These are phyloP conservation scores for Baryphthengus martii DNA, from an alignment of 2,113 vertebrate species.

Conservation along the genomic window DNA sequence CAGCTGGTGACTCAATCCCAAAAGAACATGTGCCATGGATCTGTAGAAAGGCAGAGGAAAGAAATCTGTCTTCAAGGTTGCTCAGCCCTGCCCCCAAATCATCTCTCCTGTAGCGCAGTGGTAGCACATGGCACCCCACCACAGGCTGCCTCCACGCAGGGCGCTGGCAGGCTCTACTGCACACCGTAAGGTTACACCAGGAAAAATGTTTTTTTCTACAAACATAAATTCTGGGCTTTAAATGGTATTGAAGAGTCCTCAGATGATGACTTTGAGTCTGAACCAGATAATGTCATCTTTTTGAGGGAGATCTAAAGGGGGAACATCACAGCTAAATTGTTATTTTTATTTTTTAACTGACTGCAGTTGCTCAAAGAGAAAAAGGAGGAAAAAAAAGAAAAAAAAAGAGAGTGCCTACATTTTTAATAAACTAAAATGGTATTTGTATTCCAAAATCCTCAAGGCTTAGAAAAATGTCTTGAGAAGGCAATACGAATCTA, in stretches of 20 bases:
- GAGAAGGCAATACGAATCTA: neutral
- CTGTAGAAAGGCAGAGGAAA: neutral
- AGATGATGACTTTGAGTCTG: neutral
- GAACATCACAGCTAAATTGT: neutral
- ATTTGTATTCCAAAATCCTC: neutral
- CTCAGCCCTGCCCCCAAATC: fast-evolving
- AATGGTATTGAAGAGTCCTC: neutral
- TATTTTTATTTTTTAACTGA: neutral
- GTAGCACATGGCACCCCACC: fast-evolving
- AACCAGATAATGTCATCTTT: neutral
- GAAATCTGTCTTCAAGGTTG: neutral
- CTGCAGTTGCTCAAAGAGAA: neutral
- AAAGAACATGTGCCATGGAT: neutral
- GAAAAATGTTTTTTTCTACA: neutral
- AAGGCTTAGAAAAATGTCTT: neutral
- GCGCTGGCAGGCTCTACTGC: fast-evolving
- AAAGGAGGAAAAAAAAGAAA: neutral
- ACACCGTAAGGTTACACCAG: fast-evolving
- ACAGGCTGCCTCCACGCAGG: fast-evolving
- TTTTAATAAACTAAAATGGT: neutral
- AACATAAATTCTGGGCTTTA: neutral
- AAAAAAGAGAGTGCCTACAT: neutral
- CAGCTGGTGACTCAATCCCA: neutral
- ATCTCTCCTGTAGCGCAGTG: fast-evolving
- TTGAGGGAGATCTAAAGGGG: no score